phyloP scores from a whole-genome alignment of 64 coral and sea anemone genomes.

The Catalaphyllia jardinei region DNA sequence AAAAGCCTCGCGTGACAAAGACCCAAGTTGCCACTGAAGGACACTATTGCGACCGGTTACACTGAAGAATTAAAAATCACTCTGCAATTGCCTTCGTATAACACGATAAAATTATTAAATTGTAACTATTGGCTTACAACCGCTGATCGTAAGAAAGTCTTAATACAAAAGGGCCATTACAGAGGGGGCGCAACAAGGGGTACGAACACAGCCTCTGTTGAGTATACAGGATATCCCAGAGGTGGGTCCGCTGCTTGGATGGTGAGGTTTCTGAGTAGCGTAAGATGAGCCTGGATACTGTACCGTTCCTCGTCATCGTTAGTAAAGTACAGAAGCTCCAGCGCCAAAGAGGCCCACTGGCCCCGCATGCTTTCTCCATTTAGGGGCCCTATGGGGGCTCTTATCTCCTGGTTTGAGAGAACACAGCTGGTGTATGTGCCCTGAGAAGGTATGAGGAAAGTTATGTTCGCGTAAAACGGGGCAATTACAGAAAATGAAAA shows the following conservation, averaged over 20 bases:
- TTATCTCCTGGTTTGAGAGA: constrained; percentile 78
- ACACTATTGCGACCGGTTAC: too few species aligned
- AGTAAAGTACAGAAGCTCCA: constrained; percentile 95
- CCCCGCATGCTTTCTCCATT: constrained; percentile 90
- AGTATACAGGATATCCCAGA: constrained; percentile 89
- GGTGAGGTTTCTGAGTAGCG: constrained; percentile 91
- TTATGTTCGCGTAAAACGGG: too few species aligned
- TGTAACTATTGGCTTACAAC: background rate
- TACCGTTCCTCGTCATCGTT: constrained; percentile 98
- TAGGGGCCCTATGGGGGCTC: constrained; percentile 68
- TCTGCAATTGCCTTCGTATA: too few species aligned
- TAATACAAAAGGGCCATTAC: background rate
- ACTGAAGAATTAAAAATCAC: too few species aligned
- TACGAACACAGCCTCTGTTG: constrained; percentile 60
- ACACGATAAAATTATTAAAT: too few species aligned
- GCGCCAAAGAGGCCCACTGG: constrained; percentile 90
- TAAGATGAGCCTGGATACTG: constrained; percentile 96
- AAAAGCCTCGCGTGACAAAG: too few species aligned
- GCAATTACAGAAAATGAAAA: too few species aligned
- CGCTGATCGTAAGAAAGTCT: background rate
- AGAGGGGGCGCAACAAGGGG: constrained; percentile 3
- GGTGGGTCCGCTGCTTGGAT: constrained; percentile 97
- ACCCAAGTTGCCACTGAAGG: too few species aligned
- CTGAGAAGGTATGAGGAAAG: constrained; percentile 38
- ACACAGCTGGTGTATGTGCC: constrained; percentile 95